Percentiles rank a stretch among this genome's conserved stretches.
Conservation (phyloP, 92 coral and sea anemone genomes). For the Metridium senile region DNA sequence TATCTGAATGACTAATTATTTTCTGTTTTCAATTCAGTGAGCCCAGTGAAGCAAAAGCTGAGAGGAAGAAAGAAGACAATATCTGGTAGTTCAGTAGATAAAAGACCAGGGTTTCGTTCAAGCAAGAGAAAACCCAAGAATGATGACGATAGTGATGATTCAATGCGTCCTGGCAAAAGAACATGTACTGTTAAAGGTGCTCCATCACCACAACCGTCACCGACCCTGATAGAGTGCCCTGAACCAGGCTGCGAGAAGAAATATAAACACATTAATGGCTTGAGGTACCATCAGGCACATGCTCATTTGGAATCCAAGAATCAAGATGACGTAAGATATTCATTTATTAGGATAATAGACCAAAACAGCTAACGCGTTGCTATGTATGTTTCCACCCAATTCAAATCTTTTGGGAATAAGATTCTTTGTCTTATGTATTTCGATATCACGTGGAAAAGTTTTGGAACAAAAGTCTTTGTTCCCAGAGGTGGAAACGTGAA, state of each 20-base stretch:
- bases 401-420: too few species aligned
- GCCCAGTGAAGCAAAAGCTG: slow-evolving; percentile 86
- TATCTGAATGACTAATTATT: too few species aligned
- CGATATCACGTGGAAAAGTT: too few species aligned
- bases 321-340: slow-evolving; percentile 64
- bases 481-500: too few species aligned
- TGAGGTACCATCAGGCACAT: slow-evolving; percentile 98
- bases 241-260: slow-evolving; percentile 97
- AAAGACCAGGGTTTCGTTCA: slow-evolving; percentile 53
- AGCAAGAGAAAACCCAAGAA: slow-evolving; percentile 64
- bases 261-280: slow-evolving; percentile 94
- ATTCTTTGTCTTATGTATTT: too few species aligned
- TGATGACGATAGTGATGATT: slow-evolving; percentile 91
- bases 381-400: too few species aligned
- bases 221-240: slow-evolving; percentile 94
- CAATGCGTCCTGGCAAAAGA: slow-evolving; percentile 86
- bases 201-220: slow-evolving; percentile 94
- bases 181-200: slow-evolving; percentile 92
- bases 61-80: slow-evolving; percentile 79
- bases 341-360: too few species aligned
- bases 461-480: too few species aligned
- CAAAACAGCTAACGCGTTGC: too few species aligned
- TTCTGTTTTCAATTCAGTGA: slow-evolving; percentile 26
- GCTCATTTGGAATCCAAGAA: slow-evolving; percentile 87
- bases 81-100: slow-evolving; percentile 57